A percentile compares a stretch with the other conserved stretches of the same genome.
phyloP scores from a whole-genome alignment of 2,113 vertebrate species.

The Chaenocephalus aceratus region DNA sequence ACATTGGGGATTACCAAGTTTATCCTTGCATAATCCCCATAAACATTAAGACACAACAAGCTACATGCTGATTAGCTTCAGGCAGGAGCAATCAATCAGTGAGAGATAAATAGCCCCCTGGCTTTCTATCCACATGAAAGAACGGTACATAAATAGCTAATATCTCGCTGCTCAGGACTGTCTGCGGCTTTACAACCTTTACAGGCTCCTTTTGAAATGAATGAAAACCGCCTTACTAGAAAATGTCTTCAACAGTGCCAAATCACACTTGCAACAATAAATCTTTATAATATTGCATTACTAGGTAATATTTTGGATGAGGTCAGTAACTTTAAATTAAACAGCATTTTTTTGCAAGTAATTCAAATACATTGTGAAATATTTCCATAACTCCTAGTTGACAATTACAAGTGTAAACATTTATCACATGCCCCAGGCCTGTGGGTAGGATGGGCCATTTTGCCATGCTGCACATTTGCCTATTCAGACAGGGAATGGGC shows the following conservation, averaged over 20 bases:
- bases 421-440: slow-evolving; percentile 83
- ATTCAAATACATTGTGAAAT: slow-evolving; percentile 75
- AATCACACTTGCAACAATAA: slow-evolving; percentile 47
- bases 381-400: slow-evolving; percentile 55
- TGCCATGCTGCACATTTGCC: slow-evolving; percentile 83
- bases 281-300: slow-evolving; percentile 47
- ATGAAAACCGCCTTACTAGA: slow-evolving; percentile 32
- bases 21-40: slow-evolving; percentile 83
- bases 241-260: slow-evolving; percentile 22
- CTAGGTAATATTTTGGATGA: slow-evolving; percentile 46
- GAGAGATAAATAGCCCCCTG: slow-evolving; percentile 70
- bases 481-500: slow-evolving; percentile 81
- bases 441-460: slow-evolving; percentile 76
- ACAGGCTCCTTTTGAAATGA: slow-evolving; percentile 49
- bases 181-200: slow-evolving; percentile 27
- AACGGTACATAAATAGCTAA: slow-evolving; percentile 63
- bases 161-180: slow-evolving; percentile 40
- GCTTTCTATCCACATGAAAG: slow-evolving; percentile 67
- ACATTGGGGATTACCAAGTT: slow-evolving; percentile 81
- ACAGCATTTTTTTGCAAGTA: slow-evolving; percentile 59
- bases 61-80: slow-evolving; percentile 82
- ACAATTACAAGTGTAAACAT: slow-evolving; percentile 84
- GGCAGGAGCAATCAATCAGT: slow-evolving; percentile 81
- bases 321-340: slow-evolving; percentile 77
- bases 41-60: slow-evolving; percentile 82